A percentile compares a stretch with the other conserved stretches of the same genome.
Conservation (phyloP, 1,140 invertebrate species). For the Anadara kagoshimensis region DNA sequence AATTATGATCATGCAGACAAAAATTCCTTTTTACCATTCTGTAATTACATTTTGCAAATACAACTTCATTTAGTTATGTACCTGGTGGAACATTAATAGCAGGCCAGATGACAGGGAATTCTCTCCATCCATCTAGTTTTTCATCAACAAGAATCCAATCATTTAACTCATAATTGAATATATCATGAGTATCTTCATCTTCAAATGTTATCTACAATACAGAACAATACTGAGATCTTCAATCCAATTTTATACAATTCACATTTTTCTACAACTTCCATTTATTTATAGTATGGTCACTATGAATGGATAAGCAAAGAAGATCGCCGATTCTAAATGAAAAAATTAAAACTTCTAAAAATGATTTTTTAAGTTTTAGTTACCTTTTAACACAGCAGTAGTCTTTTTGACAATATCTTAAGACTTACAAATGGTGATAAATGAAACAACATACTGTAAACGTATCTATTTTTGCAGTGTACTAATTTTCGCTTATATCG, state of each 20-base stretch:
- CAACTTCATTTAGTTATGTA: slow-evolving; percentile 14
- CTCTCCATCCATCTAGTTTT: slow-evolving; percentile 58
- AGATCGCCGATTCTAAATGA: too few species aligned
- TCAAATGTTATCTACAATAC: slow-evolving; percentile 53
- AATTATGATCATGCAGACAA: too few species aligned
- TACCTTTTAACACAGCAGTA: too few species aligned
- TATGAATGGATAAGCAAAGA: too few species aligned
- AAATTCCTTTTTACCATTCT: too few species aligned
- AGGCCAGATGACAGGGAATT: slow-evolving; percentile 63
- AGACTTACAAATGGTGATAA: too few species aligned
- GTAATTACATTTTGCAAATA: too few species aligned
- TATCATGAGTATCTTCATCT: slow-evolving; percentile 54
- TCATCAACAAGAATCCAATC: slow-evolving; percentile 48
- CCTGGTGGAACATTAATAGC: slow-evolving; percentile 54
- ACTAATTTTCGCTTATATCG: too few species aligned
- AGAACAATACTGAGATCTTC: slow-evolving; percentile 1
- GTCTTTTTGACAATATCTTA: too few species aligned
- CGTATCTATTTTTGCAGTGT: too few species aligned
- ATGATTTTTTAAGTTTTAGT: neutral
- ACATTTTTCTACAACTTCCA: neutral
- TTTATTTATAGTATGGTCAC: too few species aligned
- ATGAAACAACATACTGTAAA: too few species aligned
- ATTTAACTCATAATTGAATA: slow-evolving; percentile 52
- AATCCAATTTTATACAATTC: neutral
- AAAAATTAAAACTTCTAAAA: neutral